Base-by-base conservation (phyloP, 2,113 vertebrate species). In the Aleadryas rufinucha region DNA sequence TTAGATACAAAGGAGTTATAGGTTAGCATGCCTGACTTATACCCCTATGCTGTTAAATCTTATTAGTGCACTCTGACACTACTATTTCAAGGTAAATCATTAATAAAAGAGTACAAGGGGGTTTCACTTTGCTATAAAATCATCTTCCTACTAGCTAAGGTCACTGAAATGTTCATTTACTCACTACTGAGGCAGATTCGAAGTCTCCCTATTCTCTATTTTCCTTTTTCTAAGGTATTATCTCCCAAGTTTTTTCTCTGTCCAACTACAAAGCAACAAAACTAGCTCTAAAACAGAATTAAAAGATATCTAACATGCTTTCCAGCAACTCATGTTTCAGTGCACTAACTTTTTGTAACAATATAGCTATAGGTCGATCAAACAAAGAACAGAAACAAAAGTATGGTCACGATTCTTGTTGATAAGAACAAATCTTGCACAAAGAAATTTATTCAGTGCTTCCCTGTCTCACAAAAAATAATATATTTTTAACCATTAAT, bases 61-160 rank as follows among this genome's bases (percentile, higher is more conserved):
- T 75, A 60, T 14, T 78, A 96, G 66, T 66, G 71, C 80, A 89
- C 74, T 93, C 77, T 96, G 92, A 95, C 52, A 50, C n/a, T 47
- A 74, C 31, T 69, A 85, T 56, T 97, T 89, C 68, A 68, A 37
- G 33, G 78, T 69, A 79, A 95, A 93, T 96, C 93, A 94, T 93
- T 95, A 75, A 44, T 22, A 94, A 13, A 81, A 94, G 64, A 72
- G 20, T 75, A 21, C 77, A 89, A 87, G 20, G 45, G 23, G 39
- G 41, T 85, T 96, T 96, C 65, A 76, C 31, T 90, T 92, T 52
- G 68, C 91, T 91, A 91, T 84, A 76, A 96, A 97, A 92, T 91
- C 59, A 78, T 64, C 21, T 87, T 86, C 39, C 39, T 50, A 45
- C 17, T 41, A 88, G 69, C 47, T 84, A 88, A 76, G 52, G 59